These are phyloP conservation scores for Ovibos moschatus DNA, from an alignment of 2,113 vertebrate genomes.

Conservation along the genomic window DNA sequence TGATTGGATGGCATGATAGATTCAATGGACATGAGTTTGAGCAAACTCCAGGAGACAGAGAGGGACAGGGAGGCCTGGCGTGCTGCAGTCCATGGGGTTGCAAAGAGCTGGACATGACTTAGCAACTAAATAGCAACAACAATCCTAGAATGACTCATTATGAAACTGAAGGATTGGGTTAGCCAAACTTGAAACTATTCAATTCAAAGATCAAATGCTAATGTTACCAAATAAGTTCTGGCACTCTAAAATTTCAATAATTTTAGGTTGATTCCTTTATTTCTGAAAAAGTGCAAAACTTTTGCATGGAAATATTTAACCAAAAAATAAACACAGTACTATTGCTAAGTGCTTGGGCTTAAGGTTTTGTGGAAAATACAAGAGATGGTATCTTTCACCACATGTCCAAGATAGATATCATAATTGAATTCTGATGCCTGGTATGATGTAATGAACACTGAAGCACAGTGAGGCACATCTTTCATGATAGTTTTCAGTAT, in stretches of 20 bases:
- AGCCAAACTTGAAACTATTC: not conserved
- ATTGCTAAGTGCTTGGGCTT: not conserved
- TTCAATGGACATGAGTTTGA: not conserved
- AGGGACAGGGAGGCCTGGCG: not conserved
- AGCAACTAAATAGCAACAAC: not conserved
- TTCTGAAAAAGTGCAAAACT: not conserved
- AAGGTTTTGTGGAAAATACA: not conserved
- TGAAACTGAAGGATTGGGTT: not conserved
- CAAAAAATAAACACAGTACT: not conserved
- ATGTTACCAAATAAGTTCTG: not conserved
- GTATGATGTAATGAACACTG: conserved; percentile 5
- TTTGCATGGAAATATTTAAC: not conserved
- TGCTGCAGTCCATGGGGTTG: not conserved
- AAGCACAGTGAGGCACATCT: not conserved
- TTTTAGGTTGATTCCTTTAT: not conserved
- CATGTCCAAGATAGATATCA: not conserved
- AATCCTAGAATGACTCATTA: not conserved
- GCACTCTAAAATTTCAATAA: not conserved
- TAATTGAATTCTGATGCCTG: not conserved
- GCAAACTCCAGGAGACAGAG: not conserved
- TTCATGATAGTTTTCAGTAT: not conserved
- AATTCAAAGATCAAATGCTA: conserved; percentile 29
- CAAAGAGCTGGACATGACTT: not conserved
- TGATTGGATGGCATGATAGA: not conserved
- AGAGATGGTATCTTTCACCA: not conserved